Evolutionary conservation across 1,140 invertebrate genomes (phyloP).

Genomic region (Trachymyrmex septentrionalis): DNA sequence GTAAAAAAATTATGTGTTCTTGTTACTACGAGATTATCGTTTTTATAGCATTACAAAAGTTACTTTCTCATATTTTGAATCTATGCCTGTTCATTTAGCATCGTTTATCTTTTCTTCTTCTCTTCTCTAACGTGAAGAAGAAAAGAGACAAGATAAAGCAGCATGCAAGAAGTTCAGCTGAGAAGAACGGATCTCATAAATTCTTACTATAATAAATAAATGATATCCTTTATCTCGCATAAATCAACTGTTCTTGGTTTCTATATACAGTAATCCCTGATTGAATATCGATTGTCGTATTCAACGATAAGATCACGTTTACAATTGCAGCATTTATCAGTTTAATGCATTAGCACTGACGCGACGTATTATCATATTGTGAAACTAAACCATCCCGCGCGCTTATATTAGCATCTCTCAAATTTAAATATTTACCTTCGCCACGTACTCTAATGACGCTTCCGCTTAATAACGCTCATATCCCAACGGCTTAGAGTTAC

Average conservation of each 20-base stretch:
- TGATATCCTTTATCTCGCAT: neutral
- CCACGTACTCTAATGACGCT: slow-evolving; percentile 26
- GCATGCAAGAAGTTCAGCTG: too few species aligned
- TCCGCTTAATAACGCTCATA: slow-evolving; percentile 12
- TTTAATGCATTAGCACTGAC: neutral
- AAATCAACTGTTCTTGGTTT: neutral
- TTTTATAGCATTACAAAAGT: too few species aligned
- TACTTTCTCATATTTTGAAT: too few species aligned
- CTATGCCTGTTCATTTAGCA: too few species aligned
- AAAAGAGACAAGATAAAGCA: too few species aligned
- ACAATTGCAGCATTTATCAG: neutral
- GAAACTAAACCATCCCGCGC: neutral
- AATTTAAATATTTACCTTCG: slow-evolving; percentile 49
- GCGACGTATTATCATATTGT: neutral
- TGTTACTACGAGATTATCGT: too few species aligned
- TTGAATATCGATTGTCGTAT: neutral
- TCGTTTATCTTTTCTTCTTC: too few species aligned
- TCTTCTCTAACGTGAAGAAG: too few species aligned
- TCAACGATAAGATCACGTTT: neutral
- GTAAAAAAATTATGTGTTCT: too few species aligned
- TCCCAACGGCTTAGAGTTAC: slow-evolving; percentile 10
- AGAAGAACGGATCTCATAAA: too few species aligned
- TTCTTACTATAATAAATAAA: neutral
- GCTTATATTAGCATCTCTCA: slow-evolving; percentile 4
- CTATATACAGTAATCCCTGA: neutral